Evolutionary conservation across 2,797 vertebrate species (phyloP).

Genomic region (Pelodytes ibericus): DNA sequence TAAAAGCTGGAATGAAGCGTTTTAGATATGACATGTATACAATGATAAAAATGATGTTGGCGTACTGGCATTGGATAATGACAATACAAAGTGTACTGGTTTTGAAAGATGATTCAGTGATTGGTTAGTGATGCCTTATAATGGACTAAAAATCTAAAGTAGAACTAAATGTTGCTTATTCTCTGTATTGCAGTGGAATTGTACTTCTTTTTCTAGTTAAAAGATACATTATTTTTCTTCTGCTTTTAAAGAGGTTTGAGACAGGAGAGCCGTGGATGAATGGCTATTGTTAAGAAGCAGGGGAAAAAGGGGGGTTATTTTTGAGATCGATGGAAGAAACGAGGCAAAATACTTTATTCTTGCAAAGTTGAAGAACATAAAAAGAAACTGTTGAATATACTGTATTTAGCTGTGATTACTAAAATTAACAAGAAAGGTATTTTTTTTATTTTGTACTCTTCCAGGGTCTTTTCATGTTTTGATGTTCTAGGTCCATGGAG

Average conservation of each 20-base stretch:
- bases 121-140: neutral
- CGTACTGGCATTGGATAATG: conserved; percentile 16
- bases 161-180: neutral
- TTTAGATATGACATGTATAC: conserved; percentile 32
- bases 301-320: neutral
- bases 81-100: conserved; percentile 7
- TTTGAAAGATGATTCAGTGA: neutral
- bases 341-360: too few relatives aligned
- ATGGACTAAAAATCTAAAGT: neutral
- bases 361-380: too few relatives aligned
- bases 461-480: too few relatives aligned
- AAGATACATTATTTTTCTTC: too few relatives aligned
- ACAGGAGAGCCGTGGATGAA: too few relatives aligned
- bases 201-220: neutral
- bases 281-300: neutral
- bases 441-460: too few relatives aligned
- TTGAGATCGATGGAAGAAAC: too few relatives aligned
- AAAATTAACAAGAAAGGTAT: too few relatives aligned
- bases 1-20: conserved; percentile 12
- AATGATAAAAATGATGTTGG: conserved; percentile 22
- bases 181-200: neutral
- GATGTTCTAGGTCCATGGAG: too few relatives aligned
- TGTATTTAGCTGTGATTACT: too few relatives aligned
- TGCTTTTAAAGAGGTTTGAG: too few relatives aligned
- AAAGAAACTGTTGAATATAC: too few relatives aligned